Evolutionary conservation across 2,888 invertebrate species (phyloP), one percentile per base, ranked within the genome.

Genomic region (Drosophila prostipennis): DNA sequence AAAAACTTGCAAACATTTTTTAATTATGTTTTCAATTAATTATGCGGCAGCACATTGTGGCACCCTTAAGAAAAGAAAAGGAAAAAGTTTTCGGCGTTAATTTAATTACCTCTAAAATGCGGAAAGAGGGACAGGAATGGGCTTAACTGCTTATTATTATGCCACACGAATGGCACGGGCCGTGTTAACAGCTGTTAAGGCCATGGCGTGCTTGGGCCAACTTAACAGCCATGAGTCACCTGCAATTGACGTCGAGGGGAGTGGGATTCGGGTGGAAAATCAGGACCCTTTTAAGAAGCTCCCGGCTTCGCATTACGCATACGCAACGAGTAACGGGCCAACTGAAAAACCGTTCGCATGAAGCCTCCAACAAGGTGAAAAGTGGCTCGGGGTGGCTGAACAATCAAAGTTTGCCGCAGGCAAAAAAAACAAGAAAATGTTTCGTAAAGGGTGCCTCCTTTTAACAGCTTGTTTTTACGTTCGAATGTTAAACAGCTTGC

Each of bases 1-100:
- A 77, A 70, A 48, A 48, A 58, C 54, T 23, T 42, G 42, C 51
- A 69, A 71, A 53, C 29, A 29, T 46, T 68, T 76, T 81, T 79
- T 80, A 87, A 84, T 84, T 87, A 87, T 87, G 76, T 84, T 87
- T 84, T 82, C 79, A 87, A 84, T 84, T 84, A 87, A 84, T 84
- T 87, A 84, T 87, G 87, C 87, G 71, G 71, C 77, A 78, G 72
- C 71, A 78, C 81, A 80, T 72, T 80, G 79, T 72, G 55, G 73
- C 42, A 46, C 26, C 40, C 53, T 39, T 40, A 29, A 42, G 37
- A 43, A 49, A 29, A 26, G 29, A 65, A 58, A 39, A 45, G 39
- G 26, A 72, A 76, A 73, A 65, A 56, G 40, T 56, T 73, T 67
- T 52, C 5, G 71, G 71, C 81, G 74, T 79, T 85, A 79, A 87